Evolutionary conservation across 2,797 vertebrate species (phyloP), one percentile per base, ranked within the genome.

Genomic region (Crax fasciolata): DNA sequence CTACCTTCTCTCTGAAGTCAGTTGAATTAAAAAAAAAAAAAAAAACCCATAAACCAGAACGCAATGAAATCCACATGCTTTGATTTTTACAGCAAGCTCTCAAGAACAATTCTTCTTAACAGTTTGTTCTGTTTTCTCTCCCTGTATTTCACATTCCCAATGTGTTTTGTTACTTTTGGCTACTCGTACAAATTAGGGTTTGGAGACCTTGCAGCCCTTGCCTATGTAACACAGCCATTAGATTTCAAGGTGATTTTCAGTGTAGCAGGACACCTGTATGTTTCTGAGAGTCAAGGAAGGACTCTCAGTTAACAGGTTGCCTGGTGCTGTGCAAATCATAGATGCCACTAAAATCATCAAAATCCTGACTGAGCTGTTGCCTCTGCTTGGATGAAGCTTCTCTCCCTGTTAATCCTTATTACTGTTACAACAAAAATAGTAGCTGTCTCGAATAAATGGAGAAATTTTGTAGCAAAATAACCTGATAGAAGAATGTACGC

Each of bases 41-140:
- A 81, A 88, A 78, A 27, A 2, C 6, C 20, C 65, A 70, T 27
- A 93, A 77, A 91, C 3, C 32, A 76, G 55, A 86, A 83, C 2
- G 7, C 73, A 92, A 63, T 61, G 38, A 92, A 93, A 66, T 84
- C 74, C 84, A 89, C 61, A 58, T 87, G 66, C 58, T 74, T 78
- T 61, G 27, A 63, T 61, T 89, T 78, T 81, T 11, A 77, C 54
- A 71, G 25, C 16, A 90, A 76, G 24, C 19, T 71, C 72, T 85
- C 49, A 77, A 70, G 57, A 90, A 27, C 51, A 76, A 3, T 51
- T 84, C 71, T 76, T 92, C 39, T 41, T 82, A 73, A 68, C 55
- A 62, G 44, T 63, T 83, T 92, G 63, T 48, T 84, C 63, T 92
- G 52, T 46, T 95, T 87, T 78, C 10, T 80, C 72, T 58, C 19